phyloP scores from a whole-genome alignment of 2,888 invertebrate species.

The Hirtodrosophila cameraria region DNA sequence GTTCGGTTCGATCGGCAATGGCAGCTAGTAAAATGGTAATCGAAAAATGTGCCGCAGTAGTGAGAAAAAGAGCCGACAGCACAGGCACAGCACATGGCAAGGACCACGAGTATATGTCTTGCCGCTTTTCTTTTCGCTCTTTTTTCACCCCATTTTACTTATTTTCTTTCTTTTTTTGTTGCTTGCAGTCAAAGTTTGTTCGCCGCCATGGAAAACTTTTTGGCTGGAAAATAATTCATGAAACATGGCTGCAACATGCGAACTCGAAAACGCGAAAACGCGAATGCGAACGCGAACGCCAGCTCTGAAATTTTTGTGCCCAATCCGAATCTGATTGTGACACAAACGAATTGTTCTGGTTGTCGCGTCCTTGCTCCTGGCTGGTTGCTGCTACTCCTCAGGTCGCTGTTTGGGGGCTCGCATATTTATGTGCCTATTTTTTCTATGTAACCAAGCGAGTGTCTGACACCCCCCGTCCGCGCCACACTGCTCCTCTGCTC shows the following conservation, averaged over 20 bases:
- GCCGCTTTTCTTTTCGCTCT: constrained; percentile 24
- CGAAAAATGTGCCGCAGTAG: constrained; percentile 63
- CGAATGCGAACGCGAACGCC: constrained; percentile 48
- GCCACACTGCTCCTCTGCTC: too few species aligned
- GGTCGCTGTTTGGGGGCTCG: constrained; percentile 36
- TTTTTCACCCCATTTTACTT: constrained; percentile 1
- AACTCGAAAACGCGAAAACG: constrained; percentile 60
- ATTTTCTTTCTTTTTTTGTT: constrained; percentile 5
- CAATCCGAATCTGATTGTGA: constrained; percentile 82
- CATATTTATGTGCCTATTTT: constrained; percentile 76
- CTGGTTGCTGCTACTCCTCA: constrained; percentile 22
- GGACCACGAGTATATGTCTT: constrained; percentile 55
- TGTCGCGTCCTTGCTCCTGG: constrained; percentile 49
- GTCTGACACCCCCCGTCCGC: constrained; percentile 12
- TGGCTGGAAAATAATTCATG: constrained; percentile 79
- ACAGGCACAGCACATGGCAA: constrained; percentile 31
- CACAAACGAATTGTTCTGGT: constrained; percentile 82
- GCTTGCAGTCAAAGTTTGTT: constrained; percentile 56
- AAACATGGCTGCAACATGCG: constrained; percentile 77
- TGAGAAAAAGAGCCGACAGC: constrained; percentile 32
- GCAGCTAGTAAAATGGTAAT: constrained; percentile 69
- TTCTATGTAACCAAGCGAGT: constrained; percentile 20
- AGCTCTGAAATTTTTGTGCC: constrained; percentile 73
- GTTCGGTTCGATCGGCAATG: constrained; percentile 39
- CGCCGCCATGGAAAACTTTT: constrained; percentile 58